These are phyloP conservation scores for Meloidogyne floridensis DNA, from an alignment of 1,140 invertebrate genomes.

Conservation along the genomic window DNA sequence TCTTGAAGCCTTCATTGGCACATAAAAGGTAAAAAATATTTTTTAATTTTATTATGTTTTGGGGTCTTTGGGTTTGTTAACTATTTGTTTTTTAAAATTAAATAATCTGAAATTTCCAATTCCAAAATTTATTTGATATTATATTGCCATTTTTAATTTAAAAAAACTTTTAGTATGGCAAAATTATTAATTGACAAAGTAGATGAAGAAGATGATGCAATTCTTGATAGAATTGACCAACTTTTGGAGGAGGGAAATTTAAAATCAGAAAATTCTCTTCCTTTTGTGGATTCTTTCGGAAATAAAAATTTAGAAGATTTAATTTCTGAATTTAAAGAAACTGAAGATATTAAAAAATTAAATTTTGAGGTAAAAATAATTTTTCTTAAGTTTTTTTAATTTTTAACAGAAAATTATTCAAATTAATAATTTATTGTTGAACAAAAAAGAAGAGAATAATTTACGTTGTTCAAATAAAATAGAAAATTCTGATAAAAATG, in stretches of 20 bases:
- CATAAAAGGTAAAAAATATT: neutral
- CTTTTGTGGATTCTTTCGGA: neutral
- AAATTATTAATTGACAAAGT: neutral
- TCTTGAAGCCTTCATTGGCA: neutral
- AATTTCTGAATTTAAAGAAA: neutral
- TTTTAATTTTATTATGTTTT: no score
- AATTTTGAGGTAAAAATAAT: neutral
- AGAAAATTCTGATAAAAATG: no score
- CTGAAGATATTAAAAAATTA: neutral
- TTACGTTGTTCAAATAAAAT: no score
- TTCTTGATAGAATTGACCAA: slow-evolving; percentile 2
- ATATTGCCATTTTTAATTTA: neutral
- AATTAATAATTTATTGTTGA: neutral
- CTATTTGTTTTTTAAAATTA: no score
- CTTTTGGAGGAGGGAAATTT: neutral
- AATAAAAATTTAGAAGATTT: neutral
- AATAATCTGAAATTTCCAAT: no score
- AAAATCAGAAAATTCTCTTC: neutral
- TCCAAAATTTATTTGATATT: no score
- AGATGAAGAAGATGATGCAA: neutral
- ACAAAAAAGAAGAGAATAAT: neutral
- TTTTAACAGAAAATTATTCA: neutral
- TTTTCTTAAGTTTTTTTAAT: neutral
- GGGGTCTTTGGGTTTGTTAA: no score
- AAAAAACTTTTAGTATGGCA: neutral